Evolutionary conservation across 2,113 vertebrate species (phyloP).

Genomic region (Megalops atlanticus): DNA sequence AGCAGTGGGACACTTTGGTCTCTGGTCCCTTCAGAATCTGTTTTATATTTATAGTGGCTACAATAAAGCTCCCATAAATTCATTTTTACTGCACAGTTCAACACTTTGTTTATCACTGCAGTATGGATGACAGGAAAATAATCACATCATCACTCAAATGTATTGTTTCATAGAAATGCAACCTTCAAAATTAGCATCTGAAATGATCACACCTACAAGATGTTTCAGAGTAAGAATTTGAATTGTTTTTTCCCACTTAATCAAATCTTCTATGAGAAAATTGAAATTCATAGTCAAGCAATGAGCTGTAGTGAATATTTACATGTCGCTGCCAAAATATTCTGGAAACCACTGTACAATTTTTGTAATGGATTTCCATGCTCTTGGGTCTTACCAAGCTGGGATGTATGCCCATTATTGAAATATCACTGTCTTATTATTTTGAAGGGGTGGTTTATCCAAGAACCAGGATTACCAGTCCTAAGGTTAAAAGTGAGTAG

Average conservation of each 20-base stretch:
- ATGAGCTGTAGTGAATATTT: not conserved
- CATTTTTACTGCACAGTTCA: not conserved
- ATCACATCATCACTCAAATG: not conserved
- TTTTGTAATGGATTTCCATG: not conserved
- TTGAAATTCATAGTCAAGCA: not conserved
- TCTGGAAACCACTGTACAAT: not conserved
- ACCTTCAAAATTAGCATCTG: too few relatives aligned
- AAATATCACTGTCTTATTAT: not conserved
- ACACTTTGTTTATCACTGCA: not conserved
- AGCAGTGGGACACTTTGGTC: not conserved
- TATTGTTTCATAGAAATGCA: too few relatives aligned
- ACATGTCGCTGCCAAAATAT: not conserved
- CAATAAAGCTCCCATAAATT: conserved; percentile 1
- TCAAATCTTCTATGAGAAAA: too few relatives aligned
- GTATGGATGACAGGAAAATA: not conserved
- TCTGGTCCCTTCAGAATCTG: not conserved
- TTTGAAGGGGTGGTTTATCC: not conserved
- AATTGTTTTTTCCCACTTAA: too few relatives aligned
- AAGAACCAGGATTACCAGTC: conserved; percentile 11
- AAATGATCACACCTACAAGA: too few relatives aligned
- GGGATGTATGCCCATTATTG: not conserved
- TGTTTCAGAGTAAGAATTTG: too few relatives aligned
- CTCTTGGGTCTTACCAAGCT: not conserved
- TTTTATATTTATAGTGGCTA: not conserved
- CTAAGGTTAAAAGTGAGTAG: not conserved